These are phyloP conservation scores for Zaprionus camerounensis DNA, from an alignment of 1,140 invertebrate species.

Conservation along the genomic window DNA sequence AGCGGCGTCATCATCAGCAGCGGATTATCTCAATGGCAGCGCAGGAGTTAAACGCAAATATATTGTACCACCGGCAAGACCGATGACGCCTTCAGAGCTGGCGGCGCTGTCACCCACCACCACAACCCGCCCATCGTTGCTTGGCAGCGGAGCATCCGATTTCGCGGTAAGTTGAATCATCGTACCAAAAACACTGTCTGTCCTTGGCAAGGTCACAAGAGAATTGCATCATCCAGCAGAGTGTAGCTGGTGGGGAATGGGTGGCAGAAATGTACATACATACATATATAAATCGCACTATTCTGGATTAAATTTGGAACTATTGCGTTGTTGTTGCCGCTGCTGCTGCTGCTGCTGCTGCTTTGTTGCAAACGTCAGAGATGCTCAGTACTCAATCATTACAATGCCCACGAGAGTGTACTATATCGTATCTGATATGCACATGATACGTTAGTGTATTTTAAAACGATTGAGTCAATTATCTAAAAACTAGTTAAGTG, in stretches of 20 bases:
- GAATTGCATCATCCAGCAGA: slow-evolving; percentile 30
- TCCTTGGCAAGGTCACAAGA: slow-evolving; percentile 40
- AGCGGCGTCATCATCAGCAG: slow-evolving; percentile 20
- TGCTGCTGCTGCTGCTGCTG: neutral
- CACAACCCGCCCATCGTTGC: slow-evolving; percentile 32
- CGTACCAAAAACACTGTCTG: neutral
- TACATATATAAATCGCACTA: slow-evolving; percentile 5
- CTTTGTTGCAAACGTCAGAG: neutral
- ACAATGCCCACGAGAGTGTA: neutral
- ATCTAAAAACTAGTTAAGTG: neutral
- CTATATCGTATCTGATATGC: neutral
- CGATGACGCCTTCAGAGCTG: slow-evolving; percentile 22
- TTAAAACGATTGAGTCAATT: neutral
- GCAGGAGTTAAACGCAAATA: slow-evolving; percentile 63
- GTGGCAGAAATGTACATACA: neutral
- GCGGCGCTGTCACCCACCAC: slow-evolving; percentile 21
- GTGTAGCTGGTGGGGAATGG: neutral
- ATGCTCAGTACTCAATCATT: neutral
- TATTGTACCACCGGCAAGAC: slow-evolving; percentile 24
- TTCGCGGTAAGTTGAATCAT: slow-evolving; percentile 63
- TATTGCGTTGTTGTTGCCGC: slow-evolving; percentile 8
- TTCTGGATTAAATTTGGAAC: slow-evolving; percentile 20
- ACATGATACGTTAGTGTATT: neutral
- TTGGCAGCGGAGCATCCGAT: slow-evolving; percentile 66
- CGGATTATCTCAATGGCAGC: slow-evolving; percentile 62